Percentiles rank a stretch among this genome's conserved stretches.
phyloP scores from a whole-genome alignment of 2,113 vertebrate species.

The Barbus barbus region DNA sequence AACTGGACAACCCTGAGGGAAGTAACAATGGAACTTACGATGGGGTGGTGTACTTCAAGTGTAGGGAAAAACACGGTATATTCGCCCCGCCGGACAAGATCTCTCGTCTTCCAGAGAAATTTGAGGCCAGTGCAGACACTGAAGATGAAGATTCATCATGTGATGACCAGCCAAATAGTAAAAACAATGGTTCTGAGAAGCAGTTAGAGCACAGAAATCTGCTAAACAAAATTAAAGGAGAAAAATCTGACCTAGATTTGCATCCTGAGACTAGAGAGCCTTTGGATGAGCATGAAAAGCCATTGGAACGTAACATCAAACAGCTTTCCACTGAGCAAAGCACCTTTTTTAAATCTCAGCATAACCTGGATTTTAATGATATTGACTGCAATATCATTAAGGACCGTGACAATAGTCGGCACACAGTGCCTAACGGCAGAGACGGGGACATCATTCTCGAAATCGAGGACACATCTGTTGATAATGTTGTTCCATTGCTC shows the following conservation, averaged over 20 bases:
- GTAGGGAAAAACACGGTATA: slow-evolving; percentile 86
- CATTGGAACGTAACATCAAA: slow-evolving; percentile 25
- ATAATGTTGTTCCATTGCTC: slow-evolving; percentile 49
- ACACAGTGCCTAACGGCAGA: slow-evolving; percentile 57
- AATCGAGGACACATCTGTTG: slow-evolving; percentile 54
- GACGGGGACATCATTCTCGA: slow-evolving; percentile 58
- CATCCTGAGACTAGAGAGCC: slow-evolving; percentile 62
- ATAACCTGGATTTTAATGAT: slow-evolving; percentile 41
- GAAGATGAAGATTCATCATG: slow-evolving; percentile 82
- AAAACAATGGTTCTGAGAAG: slow-evolving; percentile 56
- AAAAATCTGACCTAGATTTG: slow-evolving; percentile 54
- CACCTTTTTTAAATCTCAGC: slow-evolving; percentile 16
- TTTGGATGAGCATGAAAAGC: slow-evolving; percentile 29
- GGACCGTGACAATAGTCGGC: slow-evolving; percentile 23
- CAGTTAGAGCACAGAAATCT: slow-evolving; percentile 34
- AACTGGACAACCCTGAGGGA: slow-evolving; percentile 91
- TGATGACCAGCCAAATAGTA: slow-evolving; percentile 72
- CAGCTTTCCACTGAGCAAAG: slow-evolving; percentile 27
- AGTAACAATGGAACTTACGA: slow-evolving; percentile 91
- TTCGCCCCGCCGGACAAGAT: slow-evolving; percentile 94
- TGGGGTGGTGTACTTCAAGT: slow-evolving; percentile 86
- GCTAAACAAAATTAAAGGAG: slow-evolving; percentile 55
- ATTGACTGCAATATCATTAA: slow-evolving; percentile 42
- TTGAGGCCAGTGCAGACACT: slow-evolving; percentile 71
- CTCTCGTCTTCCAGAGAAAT: slow-evolving; percentile 78